Conservation (phyloP, 1,140 invertebrate genomes). For the Helicorthomorpha holstii region DNA sequence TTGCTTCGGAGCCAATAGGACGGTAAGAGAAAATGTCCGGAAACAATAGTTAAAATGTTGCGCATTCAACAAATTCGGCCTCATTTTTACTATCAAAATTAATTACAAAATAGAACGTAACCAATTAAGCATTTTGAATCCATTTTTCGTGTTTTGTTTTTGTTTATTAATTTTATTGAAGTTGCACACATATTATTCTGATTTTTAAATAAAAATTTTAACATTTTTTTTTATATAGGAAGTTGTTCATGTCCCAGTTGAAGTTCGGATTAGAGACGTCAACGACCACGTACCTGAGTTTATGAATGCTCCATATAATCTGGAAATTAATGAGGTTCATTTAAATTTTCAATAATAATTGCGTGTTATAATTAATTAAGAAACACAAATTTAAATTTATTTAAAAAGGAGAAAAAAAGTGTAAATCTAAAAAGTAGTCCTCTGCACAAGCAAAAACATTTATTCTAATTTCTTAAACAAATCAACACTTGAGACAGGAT, state of each 20-base stretch:
- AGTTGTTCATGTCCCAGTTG: conserved; percentile 56
- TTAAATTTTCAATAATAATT: neutral
- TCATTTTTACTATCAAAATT: too few species aligned
- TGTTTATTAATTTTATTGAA: too few species aligned
- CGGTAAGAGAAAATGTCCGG: conserved; percentile 28
- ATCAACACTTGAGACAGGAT: too few species aligned
- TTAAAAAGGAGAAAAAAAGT: too few species aligned
- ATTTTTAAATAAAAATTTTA: neutral
- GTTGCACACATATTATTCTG: too few species aligned
- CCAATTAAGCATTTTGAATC: too few species aligned
- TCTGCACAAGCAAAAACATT: too few species aligned
- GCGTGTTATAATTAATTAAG: neutral
- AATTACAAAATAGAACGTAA: too few species aligned
- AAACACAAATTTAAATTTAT: conserved; percentile 1
- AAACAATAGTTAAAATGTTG: neutral
- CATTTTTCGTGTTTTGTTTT: too few species aligned
- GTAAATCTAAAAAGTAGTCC: too few species aligned
- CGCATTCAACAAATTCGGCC: too few species aligned
- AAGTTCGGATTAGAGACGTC: conserved; percentile 67
- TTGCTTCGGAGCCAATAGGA: conserved; percentile 29
- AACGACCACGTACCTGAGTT: conserved; percentile 48
- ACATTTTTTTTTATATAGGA: conserved; percentile 34
- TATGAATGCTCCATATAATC: conserved; percentile 20
- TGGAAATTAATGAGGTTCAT: conserved; percentile 21
- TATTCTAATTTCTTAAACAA: too few species aligned